Base-by-base conservation (phyloP, 2,888 invertebrate species). In the Ectobius pallidus region DNA sequence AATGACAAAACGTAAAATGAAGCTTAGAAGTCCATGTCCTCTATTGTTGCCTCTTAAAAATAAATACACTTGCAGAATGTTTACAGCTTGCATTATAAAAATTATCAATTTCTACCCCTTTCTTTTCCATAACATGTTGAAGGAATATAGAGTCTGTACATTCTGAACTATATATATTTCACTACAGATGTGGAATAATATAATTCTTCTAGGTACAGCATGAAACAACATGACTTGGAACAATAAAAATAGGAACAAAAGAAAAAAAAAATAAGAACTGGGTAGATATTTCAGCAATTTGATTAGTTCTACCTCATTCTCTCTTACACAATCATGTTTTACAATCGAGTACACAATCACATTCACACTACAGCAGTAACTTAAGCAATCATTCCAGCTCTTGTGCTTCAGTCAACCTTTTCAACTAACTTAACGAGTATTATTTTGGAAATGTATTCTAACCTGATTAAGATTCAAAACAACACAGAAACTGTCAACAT, bases 331-430 rank as follows among this genome's bases (percentile, higher is more conserved):
- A 9, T n/a, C n/a, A 22, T 2, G 46, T n/a, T n/a, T 25, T 16
- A 58, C 18, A 30, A 27, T 11, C 34, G 7, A 1, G 25, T 55
- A 14, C 11, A 46, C 7, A 46, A 14, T 14, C 46, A 46, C 46
- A 46, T n/a, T 46, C 55, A 27, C 27, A 55, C 55, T 34, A 30
- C 16, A 18, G 7, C 7, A 58, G 30, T 16, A 58, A 58, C 58
- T 32, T 22, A 58, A 58, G 14, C 18, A 25, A 22, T 30, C 58
- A 58, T 14, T 52, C 58, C 22, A 32, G 4, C 3, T n/a, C 58
- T 58, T 58, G 58, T 58, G 58, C 58, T 22, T 58, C 58, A 58
- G 32, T 58, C 32, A 58, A 52, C 52, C n/a, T 52, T 52, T 52
- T 52, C 52, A 52, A n/a, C 58, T 58, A 58, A 7, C n/a, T 25